Evolutionary conservation across 37 sponge, comb jelly and placozoan species (phyloP).

Genomic region (Haliclona indistincta): DNA sequence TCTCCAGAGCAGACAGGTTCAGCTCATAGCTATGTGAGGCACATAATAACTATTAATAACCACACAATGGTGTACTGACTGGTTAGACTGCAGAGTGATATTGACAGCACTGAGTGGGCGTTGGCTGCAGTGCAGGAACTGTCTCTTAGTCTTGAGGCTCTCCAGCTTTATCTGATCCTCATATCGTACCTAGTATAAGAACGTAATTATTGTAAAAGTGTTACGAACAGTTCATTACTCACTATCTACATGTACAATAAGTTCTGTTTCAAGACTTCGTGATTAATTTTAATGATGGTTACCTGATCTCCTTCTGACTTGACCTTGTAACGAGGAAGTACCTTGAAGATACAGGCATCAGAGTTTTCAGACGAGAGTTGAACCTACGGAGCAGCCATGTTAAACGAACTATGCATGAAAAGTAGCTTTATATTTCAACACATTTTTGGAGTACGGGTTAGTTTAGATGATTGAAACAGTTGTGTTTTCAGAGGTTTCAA

Average conservation of each 20-base stretch:
- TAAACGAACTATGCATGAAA: too few relatives aligned
- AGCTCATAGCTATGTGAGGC: slow-evolving; percentile 62
- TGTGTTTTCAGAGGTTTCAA: too few relatives aligned
- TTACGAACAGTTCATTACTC: too few relatives aligned
- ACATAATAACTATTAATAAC: background rate
- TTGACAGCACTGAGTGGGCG: slow-evolving; percentile 7
- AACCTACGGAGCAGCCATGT: background rate
- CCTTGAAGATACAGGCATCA: slow-evolving; percentile 56
- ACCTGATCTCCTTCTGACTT: slow-evolving; percentile 81
- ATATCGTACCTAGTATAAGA: slow-evolving; percentile 34
- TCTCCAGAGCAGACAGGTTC: slow-evolving; percentile 70
- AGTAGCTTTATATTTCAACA: too few relatives aligned
- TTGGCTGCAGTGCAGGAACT: slow-evolving; percentile 63
- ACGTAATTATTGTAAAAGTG: too few relatives aligned
- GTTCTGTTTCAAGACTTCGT: too few relatives aligned
- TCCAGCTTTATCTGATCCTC: slow-evolving; percentile 68
- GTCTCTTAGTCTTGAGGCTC: slow-evolving; percentile 63
- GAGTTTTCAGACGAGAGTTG: slow-evolving; percentile 32
- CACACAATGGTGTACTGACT: slow-evolving; percentile 9
- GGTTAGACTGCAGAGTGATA: slow-evolving; percentile 5
- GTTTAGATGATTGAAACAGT: too few relatives aligned
- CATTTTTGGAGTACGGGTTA: too few relatives aligned
- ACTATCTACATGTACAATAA: too few relatives aligned
- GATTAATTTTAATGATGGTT: too few relatives aligned
- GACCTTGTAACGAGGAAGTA: slow-evolving; percentile 81